Base-by-base conservation (phyloP, 2,113 vertebrate species). In the Urocolius indicus region DNA sequence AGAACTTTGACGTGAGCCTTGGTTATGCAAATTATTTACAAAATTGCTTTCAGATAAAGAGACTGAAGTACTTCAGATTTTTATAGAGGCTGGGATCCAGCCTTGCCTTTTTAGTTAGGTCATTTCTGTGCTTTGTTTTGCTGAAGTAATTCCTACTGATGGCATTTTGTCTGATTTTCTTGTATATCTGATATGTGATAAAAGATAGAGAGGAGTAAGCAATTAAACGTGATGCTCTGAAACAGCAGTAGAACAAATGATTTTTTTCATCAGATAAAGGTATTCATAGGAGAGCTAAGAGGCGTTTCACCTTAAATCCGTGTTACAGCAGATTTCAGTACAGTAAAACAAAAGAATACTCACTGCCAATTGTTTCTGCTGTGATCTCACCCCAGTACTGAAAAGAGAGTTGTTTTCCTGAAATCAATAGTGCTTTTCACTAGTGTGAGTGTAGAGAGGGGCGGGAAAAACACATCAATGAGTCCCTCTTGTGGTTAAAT, bases 331-430 rank as follows among this genome's bases (percentile, higher is more conserved):
- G 61, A 79, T 85, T 93, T 90, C 65, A 84, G 52, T 87, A 63
- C 81, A 73, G 76, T 93, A 75, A 72, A 89, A 72, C 88, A 94
- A 86, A 89, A 71, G 43, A 92, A 94, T 92, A 94, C 84, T 96
- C 76, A 72, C 84, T 75, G 76, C 62, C 80, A 88, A 36, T 96
- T 87, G 57, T 93, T 95, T 84, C 90, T 89, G 45, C 88, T 61
- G 72, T 93, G 93, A 93, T 89, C 86, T 96, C 95, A 96, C 55
- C 43, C 85, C 75, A 29, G 69, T 82, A 36, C 83, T 95, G 80
- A 96, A 90, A 93, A 93, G 92, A 81, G 49, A 90, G 68, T 94
- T 97, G 93, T 96, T 93, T 71, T 71, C 72, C 93, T 87, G 68
- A 81, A 92, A 76, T 96, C 85, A 92, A 67, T 95, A 92, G 79